Base-by-base conservation (phyloP, 2,888 invertebrate species). In the Nomada goodeniana region DNA sequence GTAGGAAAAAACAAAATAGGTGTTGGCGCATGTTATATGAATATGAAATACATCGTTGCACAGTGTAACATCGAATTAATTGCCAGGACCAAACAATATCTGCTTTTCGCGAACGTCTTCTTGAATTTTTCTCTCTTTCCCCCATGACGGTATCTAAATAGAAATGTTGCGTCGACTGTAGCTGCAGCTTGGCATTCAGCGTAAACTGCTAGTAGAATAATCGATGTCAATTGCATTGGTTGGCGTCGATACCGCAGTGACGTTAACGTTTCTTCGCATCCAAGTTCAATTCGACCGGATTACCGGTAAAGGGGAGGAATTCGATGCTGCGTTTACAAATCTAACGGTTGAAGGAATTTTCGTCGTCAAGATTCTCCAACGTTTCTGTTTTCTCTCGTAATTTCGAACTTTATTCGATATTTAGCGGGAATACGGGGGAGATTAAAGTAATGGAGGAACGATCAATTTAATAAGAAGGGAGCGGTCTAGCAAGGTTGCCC, bases 211-310 rank as follows among this genome's bases (percentile, higher is more conserved):
- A 59, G 42, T 11, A 47, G 61, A 73, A 67, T 74, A 52, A 71
- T 71, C 72, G 63, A 13, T 52, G 72, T 72, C 64, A 79, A 80
- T 80, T 73, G 73, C 59, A 26, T 60, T 61, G 61, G 71, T 29
- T 55, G 47, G 59, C 52, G 47, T 23, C 69, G 63, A 26, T 65
- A 74, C 64, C 29, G 0, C 36, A 65, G 60, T 47, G 59, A 74
- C 20, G 52, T 59, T 64, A 65, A 29, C 47, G 42, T 72, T 59
- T 59, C 47, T 50, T 50, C 50, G 57, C 20, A 52, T n/a, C 47
- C 20, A 23, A 15, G 52, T 36, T 60, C 77, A 42, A 53, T 65
- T 36, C 52, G 42, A 15, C 23, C 23, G 53, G 64, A 76, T 76
- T 76, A 59, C 64, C 79, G 70, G 64, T 76, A 47, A 70, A 76